These are phyloP conservation scores for Actinostola sp. DNA, from an alignment of 92 coral and sea anemone genomes.

Conservation along the genomic window DNA sequence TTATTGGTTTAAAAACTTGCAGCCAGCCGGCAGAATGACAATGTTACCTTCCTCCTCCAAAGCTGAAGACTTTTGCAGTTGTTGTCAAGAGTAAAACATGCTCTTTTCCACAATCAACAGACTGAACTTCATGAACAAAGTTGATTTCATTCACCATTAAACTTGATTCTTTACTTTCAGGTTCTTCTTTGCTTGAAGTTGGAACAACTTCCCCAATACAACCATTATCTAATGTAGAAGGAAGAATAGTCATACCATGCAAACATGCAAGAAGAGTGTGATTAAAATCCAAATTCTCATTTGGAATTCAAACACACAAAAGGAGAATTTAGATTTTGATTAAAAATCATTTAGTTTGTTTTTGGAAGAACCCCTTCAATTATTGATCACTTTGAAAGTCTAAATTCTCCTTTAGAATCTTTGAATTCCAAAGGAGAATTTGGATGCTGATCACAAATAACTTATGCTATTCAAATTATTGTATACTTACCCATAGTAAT, in stretches of 20 bases:
- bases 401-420: no score
- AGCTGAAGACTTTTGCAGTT: slow-evolving; percentile 74
- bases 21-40: no score
- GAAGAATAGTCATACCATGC: no score
- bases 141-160: slow-evolving; percentile 31
- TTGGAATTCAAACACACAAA: no score
- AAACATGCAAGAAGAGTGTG: no score
- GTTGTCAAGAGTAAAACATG: slow-evolving; percentile 75
- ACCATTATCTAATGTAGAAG: slow-evolving; percentile 32
- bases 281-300: no score
- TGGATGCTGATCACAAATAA: no score
- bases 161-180: slow-evolving; percentile 1
- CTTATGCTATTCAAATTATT: not conserved
- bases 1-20: no score
- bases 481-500: slow-evolving; percentile 50
- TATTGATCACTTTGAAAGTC: no score
- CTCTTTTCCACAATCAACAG: slow-evolving; percentile 92
- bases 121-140: slow-evolving; percentile 39
- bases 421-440: not conserved
- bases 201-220: slow-evolving; percentile 30
- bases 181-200: not conserved
- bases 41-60: slow-evolving; percentile 88
- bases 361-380: no score
- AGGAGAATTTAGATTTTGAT: no score
- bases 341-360: no score